Evolutionary conservation across 2,888 invertebrate genomes (phyloP), one percentile per base, ranked within the genome.

Genomic region (Archips xylosteana): DNA sequence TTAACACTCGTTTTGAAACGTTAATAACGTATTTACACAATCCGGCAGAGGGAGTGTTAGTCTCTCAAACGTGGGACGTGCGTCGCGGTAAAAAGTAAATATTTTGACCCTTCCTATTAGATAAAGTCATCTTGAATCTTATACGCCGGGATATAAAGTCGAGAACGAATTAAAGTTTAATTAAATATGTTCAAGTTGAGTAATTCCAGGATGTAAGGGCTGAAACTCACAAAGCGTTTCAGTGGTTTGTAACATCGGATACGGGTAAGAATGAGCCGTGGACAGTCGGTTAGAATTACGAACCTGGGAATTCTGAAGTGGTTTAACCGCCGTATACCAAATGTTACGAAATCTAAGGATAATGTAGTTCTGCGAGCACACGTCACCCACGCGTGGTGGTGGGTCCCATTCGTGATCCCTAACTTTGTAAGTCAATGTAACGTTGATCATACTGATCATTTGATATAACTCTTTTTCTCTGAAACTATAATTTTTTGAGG

Each of bases 61-160:
- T 57, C 23, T n/a, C 62, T 36, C 67, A 68, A 63, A 68, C 57
- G 67, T 45, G 47, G 67, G 57, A 49, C 51, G n/a, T n/a, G n/a
- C n/a, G 12, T 15, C 47, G 3, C 13, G 13, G 54, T n/a, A 42
- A 68, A 64, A 49, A 68, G 57, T 45, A 68, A 63, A 63, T 63
- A 72, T 65, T 49, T 60, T 45, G 54, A n/a, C 54, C 51, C 32
- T 10, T 6, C 6, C 23, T 13, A 49, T 15, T 13, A 15, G 9
- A 12, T 3, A 13, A 45, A 1, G 15, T 39, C 9, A 47, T 39
- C 32, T 66, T 66, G 32, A 32, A 10, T 15, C 45, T n/a, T 13
- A 61, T 42, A 5, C 13, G 15, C 3, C 4, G 4, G 34, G 2
- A 15, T n/a, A 23, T 42, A 49, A 66, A 34, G 60, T 51, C 4